Evolutionary conservation across 2,888 invertebrate genomes (phyloP).

Genomic region (Hyposoter didymator): DNA sequence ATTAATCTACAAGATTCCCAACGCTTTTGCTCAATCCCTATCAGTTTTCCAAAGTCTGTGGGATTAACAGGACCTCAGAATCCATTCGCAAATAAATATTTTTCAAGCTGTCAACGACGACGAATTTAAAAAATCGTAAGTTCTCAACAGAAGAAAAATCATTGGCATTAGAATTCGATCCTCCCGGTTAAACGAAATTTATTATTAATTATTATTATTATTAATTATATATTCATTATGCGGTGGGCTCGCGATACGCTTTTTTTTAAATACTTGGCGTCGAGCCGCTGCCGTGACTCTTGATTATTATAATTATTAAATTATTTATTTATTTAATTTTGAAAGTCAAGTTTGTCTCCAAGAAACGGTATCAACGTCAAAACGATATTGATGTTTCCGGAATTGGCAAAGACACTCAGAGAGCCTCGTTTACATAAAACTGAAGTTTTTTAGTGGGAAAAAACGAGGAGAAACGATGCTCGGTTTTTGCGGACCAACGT

Average conservation of each 20-base stretch:
- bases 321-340: slow-evolving; percentile 15
- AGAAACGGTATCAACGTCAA: background rate
- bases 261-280: too few relatives aligned
- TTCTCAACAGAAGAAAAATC: background rate
- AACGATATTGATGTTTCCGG: slow-evolving; percentile 27
- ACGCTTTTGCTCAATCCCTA: background rate
- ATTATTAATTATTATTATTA: too few relatives aligned
- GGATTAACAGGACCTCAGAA: background rate
- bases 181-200: background rate
- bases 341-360: background rate
- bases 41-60: background rate
- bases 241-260: too few relatives aligned
- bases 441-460: slow-evolving; percentile 27
- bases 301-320: too few relatives aligned
- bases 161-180: slow-evolving; percentile 1
- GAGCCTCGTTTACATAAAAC: slow-evolving; percentile 13
- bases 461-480: slow-evolving; percentile 51
- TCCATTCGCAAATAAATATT: background rate
- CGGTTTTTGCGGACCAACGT: background rate
- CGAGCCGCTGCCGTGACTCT: too few relatives aligned
- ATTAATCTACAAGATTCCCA: background rate
- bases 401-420: slow-evolving; percentile 5
- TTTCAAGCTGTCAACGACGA: background rate
- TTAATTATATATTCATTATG: too few relatives aligned
- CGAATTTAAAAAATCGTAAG: background rate